Percentiles rank a stretch among this genome's conserved stretches.
phyloP scores from a whole-genome alignment of 2,797 vertebrate species.

The Fistularia tabacaria region DNA sequence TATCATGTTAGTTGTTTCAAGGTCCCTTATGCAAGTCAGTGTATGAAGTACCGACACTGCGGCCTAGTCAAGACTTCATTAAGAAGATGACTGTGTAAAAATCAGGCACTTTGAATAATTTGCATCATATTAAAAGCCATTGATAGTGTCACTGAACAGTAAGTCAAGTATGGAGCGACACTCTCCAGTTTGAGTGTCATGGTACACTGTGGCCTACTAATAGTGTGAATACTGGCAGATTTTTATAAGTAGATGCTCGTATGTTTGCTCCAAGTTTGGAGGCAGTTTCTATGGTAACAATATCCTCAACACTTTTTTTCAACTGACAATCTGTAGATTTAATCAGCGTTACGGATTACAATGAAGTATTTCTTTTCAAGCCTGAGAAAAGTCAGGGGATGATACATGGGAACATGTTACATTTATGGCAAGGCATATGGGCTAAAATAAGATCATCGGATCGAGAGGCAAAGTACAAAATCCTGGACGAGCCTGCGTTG shows the following conservation, averaged over 20 bases:
- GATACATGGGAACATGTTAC: slow-evolving; percentile 26
- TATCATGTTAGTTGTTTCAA: slow-evolving; percentile 21
- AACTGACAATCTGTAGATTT: slow-evolving; percentile 60
- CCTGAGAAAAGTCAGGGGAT: slow-evolving; percentile 27
- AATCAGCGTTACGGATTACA: slow-evolving; percentile 45
- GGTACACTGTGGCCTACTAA: slow-evolving; percentile 65
- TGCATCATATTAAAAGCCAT: slow-evolving; percentile 46
- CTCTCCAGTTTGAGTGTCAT: slow-evolving; percentile 59
- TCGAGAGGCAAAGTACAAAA: neutral
- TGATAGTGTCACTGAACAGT: slow-evolving; percentile 46
- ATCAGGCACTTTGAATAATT: slow-evolving; percentile 45
- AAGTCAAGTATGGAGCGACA: slow-evolving; percentile 49
- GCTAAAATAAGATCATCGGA: slow-evolving; percentile 48
- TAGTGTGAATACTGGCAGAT: slow-evolving; percentile 75
- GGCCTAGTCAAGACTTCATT: slow-evolving; percentile 26
- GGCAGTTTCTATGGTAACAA: slow-evolving; percentile 77
- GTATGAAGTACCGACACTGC: slow-evolving; percentile 24
- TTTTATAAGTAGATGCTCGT: slow-evolving; percentile 68
- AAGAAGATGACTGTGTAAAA: slow-evolving; percentile 26
- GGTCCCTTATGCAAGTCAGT: slow-evolving; percentile 23
- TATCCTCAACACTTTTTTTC: slow-evolving; percentile 48
- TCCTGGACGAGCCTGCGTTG: neutral
- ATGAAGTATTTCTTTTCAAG: slow-evolving; percentile 28
- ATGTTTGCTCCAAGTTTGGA: slow-evolving; percentile 73
- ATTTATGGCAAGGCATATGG: slow-evolving; percentile 40